Evolutionary conservation across 2,888 invertebrate species (phyloP), one percentile per base, ranked within the genome.

Genomic region (Dorcus parallelipipedus): DNA sequence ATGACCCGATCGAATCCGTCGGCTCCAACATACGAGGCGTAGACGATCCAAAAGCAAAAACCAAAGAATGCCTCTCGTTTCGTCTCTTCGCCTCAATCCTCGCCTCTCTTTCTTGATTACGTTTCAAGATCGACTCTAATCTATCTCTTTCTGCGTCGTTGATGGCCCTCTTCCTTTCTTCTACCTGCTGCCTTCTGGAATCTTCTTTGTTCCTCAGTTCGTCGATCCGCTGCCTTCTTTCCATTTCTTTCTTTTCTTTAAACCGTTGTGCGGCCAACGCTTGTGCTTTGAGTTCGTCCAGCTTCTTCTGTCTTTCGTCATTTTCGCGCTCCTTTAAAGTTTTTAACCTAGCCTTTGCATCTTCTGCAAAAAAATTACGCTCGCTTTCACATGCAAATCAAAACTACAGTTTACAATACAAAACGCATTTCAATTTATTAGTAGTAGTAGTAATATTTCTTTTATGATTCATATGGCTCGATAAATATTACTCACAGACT

Each of bases 21-120:
- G 92, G 91, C 76, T 93, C 92, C 71, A 93, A 82, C 81, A 93
- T 86, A 63, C 95, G 84, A 62, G 95, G 94, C 63, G 93, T 95
- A 67, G 93, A 94, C 70, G 93, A 94, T 60, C 95, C 95, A 80
- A 95, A 95, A 55, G 94, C 95, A 81, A 93, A 95, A 56, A 89
- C 90, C 68, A 83, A 82, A 64, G 86, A 86, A 73, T 85, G 85
- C 70, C 90, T 85, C 74, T 93, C 91, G 70, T 90, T 86, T 71
- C 87, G 86, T 71, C 86, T 86, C 77, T 89, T 91, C 53, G 89
- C 84, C 77, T 93, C 93, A 72, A 93, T 81, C 49, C 79, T 69
- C 23, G 75, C 90, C 73, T 91, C 90, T 68, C 93, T 84, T 76
- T 93, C 93, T 81, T 88, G 87, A 79, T 93, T 94, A 75, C 92